Base-by-base conservation (phyloP, 2,888 invertebrate genomes). In the Ectemnius continuus region DNA sequence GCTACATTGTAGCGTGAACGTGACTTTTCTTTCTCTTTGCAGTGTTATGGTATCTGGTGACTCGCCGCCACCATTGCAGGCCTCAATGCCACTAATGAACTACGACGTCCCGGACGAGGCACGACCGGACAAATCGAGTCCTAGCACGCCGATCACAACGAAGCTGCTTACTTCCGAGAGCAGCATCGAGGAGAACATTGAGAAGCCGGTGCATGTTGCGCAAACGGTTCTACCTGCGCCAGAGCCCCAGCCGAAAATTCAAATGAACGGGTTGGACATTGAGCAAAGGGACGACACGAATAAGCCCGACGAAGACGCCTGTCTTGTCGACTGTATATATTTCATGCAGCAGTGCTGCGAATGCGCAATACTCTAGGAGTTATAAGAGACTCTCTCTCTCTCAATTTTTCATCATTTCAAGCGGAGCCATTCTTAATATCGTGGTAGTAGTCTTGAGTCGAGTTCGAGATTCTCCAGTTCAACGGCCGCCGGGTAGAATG, bases 281-380 rank as follows among this genome's bases (percentile, higher is more conserved):
- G 83, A 85, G 28, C 20, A 36, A 23, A 81, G 65, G 64, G 65
- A 68, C 61, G 78, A 70, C 52, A 69, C 63, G 63, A 64, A 47
- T 63, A 67, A 72, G 66, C 69, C 93, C 91, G 92, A 93, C 73
- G 93, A 94, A 18, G 93, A 93, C 76, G 92, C 92, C 63, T 94
- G 94, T 82, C 92, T 93, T 67, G 92, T 94, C 14, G 93, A 93
- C 85, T 94, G 94, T 84, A 91, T 94, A 18, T 94, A 94, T 84
- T 93, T 93, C 81, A 92, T 93, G 1, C 91, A 94, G 83, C 93
- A 93, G 86, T 94, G 94, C 85, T 94, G 94, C 90, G 94, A 94
- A 83, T 94, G 94, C 89, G 92, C 92, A 70, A 90, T 91, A 84
- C 73, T 89, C 56, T 91, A 86, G 90, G 76, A 63, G 52, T 56